Percentiles rank a stretch among this genome's conserved stretches.
phyloP scores from a whole-genome alignment of 1,140 invertebrate genomes.

The Eumeta japonica region DNA sequence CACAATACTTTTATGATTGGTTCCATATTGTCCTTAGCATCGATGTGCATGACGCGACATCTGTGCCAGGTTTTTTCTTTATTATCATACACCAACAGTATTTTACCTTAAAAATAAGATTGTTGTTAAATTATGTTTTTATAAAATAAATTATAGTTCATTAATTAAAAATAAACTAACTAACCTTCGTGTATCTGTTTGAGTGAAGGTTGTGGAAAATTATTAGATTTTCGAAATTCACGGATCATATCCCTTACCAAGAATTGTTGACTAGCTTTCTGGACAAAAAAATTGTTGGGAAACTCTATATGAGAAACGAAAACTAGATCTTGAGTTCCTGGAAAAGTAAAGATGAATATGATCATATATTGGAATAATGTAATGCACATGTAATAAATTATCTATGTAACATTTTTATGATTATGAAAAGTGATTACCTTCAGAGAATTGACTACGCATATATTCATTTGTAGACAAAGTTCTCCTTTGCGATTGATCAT shows the following conservation, averaged over 20 bases:
- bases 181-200: constrained; percentile 31
- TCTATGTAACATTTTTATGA: too few relatives aligned
- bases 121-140: too few relatives aligned
- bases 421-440: too few relatives aligned
- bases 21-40: constrained; percentile 22
- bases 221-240: constrained; percentile 36
- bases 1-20: constrained; percentile 31
- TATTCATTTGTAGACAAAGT: too few relatives aligned
- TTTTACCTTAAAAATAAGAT: constrained; percentile 31
- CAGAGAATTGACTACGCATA: too few relatives aligned
- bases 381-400: too few relatives aligned
- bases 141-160: too few relatives aligned
- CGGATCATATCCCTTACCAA: constrained; percentile 35
- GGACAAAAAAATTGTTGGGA: constrained; percentile 62
- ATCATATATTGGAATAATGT: too few relatives aligned
- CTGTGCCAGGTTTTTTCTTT: constrained; percentile 42
- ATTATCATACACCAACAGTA: constrained; percentile 45
- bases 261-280: constrained; percentile 33
- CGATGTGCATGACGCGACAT: constrained; percentile 32
- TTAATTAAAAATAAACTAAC: constrained; percentile 8
- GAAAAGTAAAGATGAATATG: constrained; percentile 11
- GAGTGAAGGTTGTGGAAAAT: constrained; percentile 24
- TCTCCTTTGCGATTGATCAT: too few relatives aligned
- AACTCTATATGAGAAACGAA: constrained; percentile 59
- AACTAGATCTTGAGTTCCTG: constrained; percentile 46